A percentile compares a stretch with the other conserved stretches of the same genome.
Conservation (phyloP, 2,113 vertebrate species). For the Pachypanchax playfairii region DNA sequence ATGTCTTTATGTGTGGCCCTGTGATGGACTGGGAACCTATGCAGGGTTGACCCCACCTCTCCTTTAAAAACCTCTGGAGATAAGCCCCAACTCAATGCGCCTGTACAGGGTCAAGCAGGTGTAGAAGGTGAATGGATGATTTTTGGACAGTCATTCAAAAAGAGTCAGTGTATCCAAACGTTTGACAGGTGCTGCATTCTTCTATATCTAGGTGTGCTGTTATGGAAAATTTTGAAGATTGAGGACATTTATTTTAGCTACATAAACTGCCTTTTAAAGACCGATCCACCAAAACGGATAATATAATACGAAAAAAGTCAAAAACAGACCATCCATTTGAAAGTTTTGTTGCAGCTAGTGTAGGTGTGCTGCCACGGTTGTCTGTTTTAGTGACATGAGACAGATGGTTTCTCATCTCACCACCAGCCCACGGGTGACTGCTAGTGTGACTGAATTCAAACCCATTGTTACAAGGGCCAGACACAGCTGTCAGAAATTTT, state of each 20-base stretch:
- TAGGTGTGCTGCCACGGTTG: constrained; percentile 15
- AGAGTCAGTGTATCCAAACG: neutral
- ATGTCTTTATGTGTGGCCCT: no score
- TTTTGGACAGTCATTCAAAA: no score
- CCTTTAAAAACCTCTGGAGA: no score
- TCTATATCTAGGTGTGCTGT: neutral
- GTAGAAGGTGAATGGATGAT: no score
- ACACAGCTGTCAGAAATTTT: constrained; percentile 16
- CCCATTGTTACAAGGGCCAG: constrained; percentile 10
- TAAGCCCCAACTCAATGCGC: no score
- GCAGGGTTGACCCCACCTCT: no score
- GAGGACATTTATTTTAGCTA: neutral
- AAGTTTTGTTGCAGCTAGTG: constrained; percentile 4
- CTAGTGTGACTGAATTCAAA: constrained; percentile 23
- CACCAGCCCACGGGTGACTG: constrained; percentile 18
- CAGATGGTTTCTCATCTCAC: constrained; percentile 20
- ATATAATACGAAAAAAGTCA: neutral
- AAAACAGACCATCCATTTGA: constrained; percentile 1
- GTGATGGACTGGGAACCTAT: no score
- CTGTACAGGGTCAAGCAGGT: no score
- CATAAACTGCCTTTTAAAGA: neutral
- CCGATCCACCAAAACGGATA: neutral
- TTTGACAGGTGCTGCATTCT: neutral
- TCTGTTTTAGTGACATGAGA: constrained; percentile 22
- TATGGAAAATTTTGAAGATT: neutral